A percentile compares a stretch with the other conserved stretches of the same genome.
These are phyloP conservation scores for Glaucopsyche alexis DNA, from an alignment of 2,888 invertebrate species.

Conservation along the genomic window DNA sequence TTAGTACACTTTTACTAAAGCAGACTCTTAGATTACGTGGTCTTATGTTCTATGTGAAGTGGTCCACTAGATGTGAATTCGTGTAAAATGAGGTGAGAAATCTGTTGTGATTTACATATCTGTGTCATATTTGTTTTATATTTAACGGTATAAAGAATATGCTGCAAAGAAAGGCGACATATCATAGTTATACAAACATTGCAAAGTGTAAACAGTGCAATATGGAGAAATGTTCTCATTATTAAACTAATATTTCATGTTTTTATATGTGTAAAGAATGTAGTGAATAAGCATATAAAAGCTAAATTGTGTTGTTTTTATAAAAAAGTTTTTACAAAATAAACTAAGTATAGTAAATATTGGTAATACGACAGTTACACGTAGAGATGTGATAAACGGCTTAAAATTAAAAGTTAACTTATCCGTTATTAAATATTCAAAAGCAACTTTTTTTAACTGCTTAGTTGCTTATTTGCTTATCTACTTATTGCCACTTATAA, in stretches of 20 bases:
- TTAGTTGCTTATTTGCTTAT: too few species aligned
- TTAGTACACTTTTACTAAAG: constrained; percentile 13
- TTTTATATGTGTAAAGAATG: background rate
- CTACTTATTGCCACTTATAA: too few species aligned
- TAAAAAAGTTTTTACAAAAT: background rate
- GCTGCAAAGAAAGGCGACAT: constrained; percentile 5
- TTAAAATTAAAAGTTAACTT: too few species aligned
- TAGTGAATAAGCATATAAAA: background rate
- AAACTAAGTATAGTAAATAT: background rate
- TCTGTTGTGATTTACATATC: background rate
- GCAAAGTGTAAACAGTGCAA: background rate
- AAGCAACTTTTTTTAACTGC: too few species aligned
- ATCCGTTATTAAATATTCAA: too few species aligned
- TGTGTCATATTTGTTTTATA: constrained; percentile 10
- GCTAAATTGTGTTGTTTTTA: too few species aligned
- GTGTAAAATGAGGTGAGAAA: background rate
- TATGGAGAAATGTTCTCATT: background rate
- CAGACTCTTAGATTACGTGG: constrained; percentile 8
- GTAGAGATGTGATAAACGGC: too few species aligned
- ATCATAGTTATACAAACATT: background rate
- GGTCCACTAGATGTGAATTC: background rate
- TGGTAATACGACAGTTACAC: background rate
- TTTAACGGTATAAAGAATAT: background rate
- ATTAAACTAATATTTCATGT: background rate
- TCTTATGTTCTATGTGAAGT: background rate